phyloP scores from a whole-genome alignment of 2,113 vertebrate genomes.

The Equus quagga region DNA sequence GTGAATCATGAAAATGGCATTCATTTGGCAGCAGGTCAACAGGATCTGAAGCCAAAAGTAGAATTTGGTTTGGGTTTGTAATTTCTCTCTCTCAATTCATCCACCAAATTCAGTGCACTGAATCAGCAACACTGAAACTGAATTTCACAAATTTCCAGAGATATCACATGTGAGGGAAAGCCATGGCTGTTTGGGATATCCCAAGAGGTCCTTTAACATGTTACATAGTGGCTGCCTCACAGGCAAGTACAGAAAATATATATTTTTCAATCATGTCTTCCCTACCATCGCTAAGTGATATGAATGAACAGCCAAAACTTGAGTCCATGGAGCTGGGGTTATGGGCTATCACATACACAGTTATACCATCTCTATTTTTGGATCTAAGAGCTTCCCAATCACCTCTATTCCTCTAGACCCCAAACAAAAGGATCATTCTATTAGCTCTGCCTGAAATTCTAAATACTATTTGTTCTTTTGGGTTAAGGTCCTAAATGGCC shows the following conservation, averaged over 20 bases:
- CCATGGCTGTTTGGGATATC: neutral
- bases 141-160: neutral
- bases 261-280: neutral
- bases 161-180: neutral
- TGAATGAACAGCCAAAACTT: neutral
- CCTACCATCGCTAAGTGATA: neutral
- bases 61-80: neutral
- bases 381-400: neutral
- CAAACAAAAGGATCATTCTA: neutral
- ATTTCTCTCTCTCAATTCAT: neutral
- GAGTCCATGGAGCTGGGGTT: neutral
- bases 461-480: neutral
- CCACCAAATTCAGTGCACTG: neutral
- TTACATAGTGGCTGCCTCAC: neutral
- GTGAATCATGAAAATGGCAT: neutral
- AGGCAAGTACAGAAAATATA: neutral
- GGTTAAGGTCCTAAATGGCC: neutral
- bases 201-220: too few species aligned
- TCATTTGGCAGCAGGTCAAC: neutral
- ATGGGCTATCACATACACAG: neutral
- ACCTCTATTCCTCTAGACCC: neutral
- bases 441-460: neutral
- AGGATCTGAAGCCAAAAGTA: neutral
- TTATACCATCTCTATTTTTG: neutral
- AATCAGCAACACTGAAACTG: neutral